Base-by-base conservation (phyloP, 2,113 vertebrate species). In the Pelodiscus sinensis region DNA sequence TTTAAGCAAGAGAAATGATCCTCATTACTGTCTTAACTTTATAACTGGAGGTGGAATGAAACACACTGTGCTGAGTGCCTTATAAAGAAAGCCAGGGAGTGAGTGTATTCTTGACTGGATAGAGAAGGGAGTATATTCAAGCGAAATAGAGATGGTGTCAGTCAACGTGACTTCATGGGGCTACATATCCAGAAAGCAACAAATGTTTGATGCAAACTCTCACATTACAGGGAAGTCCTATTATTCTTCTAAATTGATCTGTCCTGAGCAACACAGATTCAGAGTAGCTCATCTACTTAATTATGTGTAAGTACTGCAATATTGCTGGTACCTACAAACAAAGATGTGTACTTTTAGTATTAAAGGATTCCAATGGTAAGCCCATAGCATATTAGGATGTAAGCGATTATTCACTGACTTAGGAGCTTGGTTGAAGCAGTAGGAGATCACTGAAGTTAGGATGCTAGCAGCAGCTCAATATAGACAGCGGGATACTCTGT, bases 111-210 rank as follows among this genome's bases (percentile, higher is more conserved):
- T 3, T 1, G 68, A 50, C 1, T 31, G 60, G 84, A 82, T 2
- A 50, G 3, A 2, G 2, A 27, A 27, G 19, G 10, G 18, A 79
- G 35, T 31, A 16, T 7, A 16, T 1, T 21, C 7, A 82, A 82
- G 2, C 0, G 51, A 24, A 38, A 58, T 35, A 4, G n/a, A 71
- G n/a, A 71, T 65, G 60, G 8, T 85, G 31, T 22, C 9, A 86
- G 38, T 1, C 44, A 44, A 19, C 0, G 0, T 3, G 38, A 38
- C 18, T 85, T 58, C 58, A 9, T 2, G 27, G 62, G 31, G 51
- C 82, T 1, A 25, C 15, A 58, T 55, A 38, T 2, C 2, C 29
- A 55, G 68, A 0, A 24, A 50, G 85, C 35, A 86, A 56, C 54
- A 6, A 10, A 0, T 11, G 62, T 87, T 56, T 1, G 0, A 27